Evolutionary conservation across 2,113 vertebrate species (phyloP), one percentile per base, ranked within the genome.

Genomic region (Paramisgurnus dabryanus): DNA sequence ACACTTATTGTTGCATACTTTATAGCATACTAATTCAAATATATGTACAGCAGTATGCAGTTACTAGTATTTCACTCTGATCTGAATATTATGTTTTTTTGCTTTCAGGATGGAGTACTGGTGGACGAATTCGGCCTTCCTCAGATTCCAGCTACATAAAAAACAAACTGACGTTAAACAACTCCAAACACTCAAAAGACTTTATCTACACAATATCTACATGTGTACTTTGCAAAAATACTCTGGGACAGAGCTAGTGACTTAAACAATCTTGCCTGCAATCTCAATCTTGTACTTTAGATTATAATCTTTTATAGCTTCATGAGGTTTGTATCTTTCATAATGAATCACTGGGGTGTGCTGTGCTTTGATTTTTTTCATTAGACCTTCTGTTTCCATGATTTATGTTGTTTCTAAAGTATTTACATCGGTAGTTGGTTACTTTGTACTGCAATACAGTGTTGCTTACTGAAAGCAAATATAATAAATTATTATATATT

Each of bases 61-160:
- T 34, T 34, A 34, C 27, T 34, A 34, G 27, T 72, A 60, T 41
- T 27, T 43, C 3, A 7, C n/a, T 45, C 17, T 72, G 12, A 65
- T 39, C 13, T 15, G 5, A 34, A 3, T 18, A 27, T n/a, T 55
- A 0, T 27, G 18, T 61, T 53, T 7, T 22, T 58, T 60, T 57
- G 86, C 73, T 12, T 8, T 39, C 87, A 99, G 98, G 97, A 98
- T 80, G 97, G 97, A 0, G 95, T 98, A 5, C 78, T 98, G 91
- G 97, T 98, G 90, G 98, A 99, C 78, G 98, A 99, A 86, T 99
- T 99, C 75, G 97, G 97, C 83, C 92, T 99, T 87, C 97, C 97
- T 86, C 98, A 99, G 93, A 98, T 98, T 80, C 96, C 98, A 75
- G 97, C 98, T 80, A 94, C 95, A 86, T 98, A 97, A 93, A 45